A percentile compares a stretch with the other conserved stretches of the same genome.
Conservation (phyloP, 1,140 invertebrate species). For the Ostrea edulis region DNA sequence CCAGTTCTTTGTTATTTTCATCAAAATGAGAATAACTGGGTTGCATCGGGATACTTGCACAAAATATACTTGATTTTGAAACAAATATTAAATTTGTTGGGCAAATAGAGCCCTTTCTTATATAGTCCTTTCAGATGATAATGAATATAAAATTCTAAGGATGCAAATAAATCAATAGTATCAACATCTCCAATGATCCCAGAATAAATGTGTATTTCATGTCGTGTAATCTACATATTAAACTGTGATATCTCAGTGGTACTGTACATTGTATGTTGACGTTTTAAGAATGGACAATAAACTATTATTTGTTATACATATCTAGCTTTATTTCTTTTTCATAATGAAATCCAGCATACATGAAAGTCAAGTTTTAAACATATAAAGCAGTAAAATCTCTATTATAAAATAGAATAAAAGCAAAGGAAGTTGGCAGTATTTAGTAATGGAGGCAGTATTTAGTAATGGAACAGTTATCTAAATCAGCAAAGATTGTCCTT, state of each 20-base stretch:
- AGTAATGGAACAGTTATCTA: background rate
- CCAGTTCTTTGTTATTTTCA: too few relatives aligned
- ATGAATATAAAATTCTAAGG: too few relatives aligned
- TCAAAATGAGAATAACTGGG: too few relatives aligned
- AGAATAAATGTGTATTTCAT: background rate
- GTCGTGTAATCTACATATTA: background rate
- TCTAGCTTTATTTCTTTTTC: constrained; percentile 4
- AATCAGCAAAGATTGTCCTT: background rate
- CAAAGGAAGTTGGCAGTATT: background rate
- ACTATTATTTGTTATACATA: background rate
- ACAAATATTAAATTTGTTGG: too few relatives aligned
- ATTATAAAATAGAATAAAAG: background rate
- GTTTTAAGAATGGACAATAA: background rate
- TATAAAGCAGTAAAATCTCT: background rate
- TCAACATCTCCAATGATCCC: background rate
- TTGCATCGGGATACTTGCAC: too few relatives aligned
- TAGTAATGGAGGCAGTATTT: background rate
- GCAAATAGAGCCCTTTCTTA: too few relatives aligned
- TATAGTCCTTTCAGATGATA: too few relatives aligned
- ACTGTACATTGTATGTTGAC: background rate
- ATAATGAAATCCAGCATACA: background rate
- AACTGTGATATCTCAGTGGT: background rate
- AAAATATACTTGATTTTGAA: too few relatives aligned
- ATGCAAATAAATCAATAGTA: too few relatives aligned
- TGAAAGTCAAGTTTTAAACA: background rate